These are phyloP conservation scores for Prunella himalayana DNA, from an alignment of 2,113 vertebrate species.

Conservation along the genomic window DNA sequence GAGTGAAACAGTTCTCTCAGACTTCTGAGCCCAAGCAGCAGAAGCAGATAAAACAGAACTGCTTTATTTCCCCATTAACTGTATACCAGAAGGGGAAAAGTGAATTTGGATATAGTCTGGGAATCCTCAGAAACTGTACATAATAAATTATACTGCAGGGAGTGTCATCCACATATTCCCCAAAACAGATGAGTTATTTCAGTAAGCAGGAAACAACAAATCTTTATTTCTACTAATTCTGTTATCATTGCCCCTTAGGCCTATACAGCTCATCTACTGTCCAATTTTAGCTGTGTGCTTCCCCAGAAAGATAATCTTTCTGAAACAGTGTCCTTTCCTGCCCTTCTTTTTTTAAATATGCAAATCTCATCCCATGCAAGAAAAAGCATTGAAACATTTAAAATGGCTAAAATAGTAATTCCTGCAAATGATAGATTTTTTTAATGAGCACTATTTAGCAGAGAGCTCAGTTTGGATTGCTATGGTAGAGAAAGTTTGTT, in stretches of 20 bases:
- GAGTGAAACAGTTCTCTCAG: background rate
- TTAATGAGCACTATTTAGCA: background rate
- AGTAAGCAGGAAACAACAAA: constrained; percentile 2
- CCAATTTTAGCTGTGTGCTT: background rate
- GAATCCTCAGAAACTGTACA: background rate
- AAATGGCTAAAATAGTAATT: background rate
- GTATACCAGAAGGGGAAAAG: background rate
- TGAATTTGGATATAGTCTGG: background rate
- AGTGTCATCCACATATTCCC: background rate
- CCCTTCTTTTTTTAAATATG: background rate
- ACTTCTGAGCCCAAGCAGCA: background rate
- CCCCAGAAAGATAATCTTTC: background rate
- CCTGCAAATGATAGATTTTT: background rate
- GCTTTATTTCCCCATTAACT: background rate
- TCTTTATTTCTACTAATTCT: constrained; percentile 12
- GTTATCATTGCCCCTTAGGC: background rate
- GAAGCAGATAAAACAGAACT: background rate
- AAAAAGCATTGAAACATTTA: background rate
- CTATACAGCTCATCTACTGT: background rate
- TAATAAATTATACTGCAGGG: background rate
- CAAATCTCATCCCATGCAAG: background rate
- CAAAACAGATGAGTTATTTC: background rate
- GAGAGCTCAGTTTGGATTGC: background rate
- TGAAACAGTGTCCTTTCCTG: background rate
- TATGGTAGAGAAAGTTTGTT: background rate